A percentile compares a stretch with the other conserved stretches of the same genome.
phyloP scores from a whole-genome alignment of 2,113 vertebrate species.

The Craseonycteris thonglongyai region DNA sequence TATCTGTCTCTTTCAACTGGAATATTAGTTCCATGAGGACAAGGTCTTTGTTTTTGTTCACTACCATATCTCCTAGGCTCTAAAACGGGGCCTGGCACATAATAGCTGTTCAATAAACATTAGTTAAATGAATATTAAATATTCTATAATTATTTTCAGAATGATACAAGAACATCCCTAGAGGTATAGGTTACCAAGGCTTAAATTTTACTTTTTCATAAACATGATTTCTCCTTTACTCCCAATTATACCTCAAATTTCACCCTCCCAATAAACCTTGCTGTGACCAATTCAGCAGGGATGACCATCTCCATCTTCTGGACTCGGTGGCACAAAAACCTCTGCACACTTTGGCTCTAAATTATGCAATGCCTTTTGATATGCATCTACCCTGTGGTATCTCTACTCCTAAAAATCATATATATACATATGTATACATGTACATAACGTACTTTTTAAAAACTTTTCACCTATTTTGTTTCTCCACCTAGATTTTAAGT shows the following conservation, averaged over 20 bases:
- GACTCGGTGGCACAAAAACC: background rate
- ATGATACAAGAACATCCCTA: background rate
- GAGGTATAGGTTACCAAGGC: background rate
- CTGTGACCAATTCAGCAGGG: background rate
- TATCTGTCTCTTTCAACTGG: background rate
- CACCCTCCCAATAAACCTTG: background rate
- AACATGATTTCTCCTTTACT: background rate
- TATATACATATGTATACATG: background rate
- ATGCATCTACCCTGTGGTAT: background rate
- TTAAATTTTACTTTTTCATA: background rate
- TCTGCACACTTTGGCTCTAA: background rate
- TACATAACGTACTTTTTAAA: background rate
- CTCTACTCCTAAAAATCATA: background rate
- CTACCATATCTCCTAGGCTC: background rate
- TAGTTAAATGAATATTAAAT: background rate
- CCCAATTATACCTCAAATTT: background rate
- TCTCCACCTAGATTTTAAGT: background rate
- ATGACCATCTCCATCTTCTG: background rate
- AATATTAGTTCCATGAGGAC: background rate
- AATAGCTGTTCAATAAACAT: too few species aligned
- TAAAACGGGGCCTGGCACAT: background rate
- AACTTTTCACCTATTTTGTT: constrained; percentile 21
- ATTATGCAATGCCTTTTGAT: background rate
- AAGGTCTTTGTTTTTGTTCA: too few species aligned
- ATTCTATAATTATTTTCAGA: background rate